phyloP scores from a whole-genome alignment of 2,797 vertebrate species.

The Muraenolepis orangiensis region DNA sequence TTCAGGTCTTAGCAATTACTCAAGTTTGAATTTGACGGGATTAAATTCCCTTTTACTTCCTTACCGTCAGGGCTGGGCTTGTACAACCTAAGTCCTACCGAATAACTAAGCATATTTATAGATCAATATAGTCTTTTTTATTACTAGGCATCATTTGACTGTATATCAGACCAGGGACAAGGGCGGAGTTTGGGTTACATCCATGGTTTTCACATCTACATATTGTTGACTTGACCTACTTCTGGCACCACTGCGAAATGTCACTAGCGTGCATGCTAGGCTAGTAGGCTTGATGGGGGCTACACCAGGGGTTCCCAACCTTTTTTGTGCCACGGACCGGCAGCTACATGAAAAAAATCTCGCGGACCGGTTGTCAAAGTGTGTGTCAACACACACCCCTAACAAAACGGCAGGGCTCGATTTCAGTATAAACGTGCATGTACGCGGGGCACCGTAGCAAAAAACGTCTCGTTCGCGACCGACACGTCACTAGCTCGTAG shows the following conservation, averaged over 20 bases:
- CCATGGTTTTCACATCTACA: conserved; percentile 3
- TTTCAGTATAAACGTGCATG: too few relatives aligned
- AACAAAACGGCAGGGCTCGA: too few relatives aligned
- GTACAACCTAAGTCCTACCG: neutral
- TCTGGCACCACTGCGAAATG: conserved; percentile 29
- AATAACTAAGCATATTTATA: neutral
- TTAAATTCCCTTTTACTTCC: neutral
- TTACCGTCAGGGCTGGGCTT: neutral
- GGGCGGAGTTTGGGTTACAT: neutral
- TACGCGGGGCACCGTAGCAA: too few relatives aligned
- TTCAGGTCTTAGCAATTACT: neutral
- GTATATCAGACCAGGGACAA: neutral
- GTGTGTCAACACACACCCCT: too few relatives aligned
- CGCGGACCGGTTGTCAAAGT: too few relatives aligned
- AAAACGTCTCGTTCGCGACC: too few relatives aligned
- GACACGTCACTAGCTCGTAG: too few relatives aligned
- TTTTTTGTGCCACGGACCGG: too few relatives aligned
- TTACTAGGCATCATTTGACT: neutral
- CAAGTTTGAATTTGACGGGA: neutral
- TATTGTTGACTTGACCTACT: conserved; percentile 45
- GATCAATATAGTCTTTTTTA: too few relatives aligned
- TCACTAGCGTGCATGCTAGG: conserved; percentile 13
- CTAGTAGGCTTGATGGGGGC: neutral
- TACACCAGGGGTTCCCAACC: too few relatives aligned
- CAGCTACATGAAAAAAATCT: too few relatives aligned